Evolutionary conservation across 2,888 invertebrate species (phyloP).

Genomic region (Ceramica pisi): DNA sequence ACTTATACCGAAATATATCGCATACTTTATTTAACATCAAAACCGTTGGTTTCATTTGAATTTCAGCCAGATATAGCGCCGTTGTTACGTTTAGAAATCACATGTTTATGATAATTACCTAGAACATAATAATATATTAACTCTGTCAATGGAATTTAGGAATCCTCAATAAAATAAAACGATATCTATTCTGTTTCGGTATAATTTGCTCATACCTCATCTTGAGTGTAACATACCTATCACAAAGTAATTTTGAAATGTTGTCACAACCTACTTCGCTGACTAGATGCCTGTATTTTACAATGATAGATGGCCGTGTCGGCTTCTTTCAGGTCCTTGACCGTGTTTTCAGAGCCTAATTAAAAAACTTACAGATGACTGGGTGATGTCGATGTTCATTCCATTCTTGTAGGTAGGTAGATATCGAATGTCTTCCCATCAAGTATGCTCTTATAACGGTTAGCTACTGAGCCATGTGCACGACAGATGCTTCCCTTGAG

Average conservation of each 20-base stretch:
- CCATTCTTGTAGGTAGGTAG: conserved; percentile 68
- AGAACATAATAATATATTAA: conserved; percentile 43
- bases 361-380: conserved; percentile 78
- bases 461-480: conserved; percentile 84
- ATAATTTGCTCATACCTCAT: conserved; percentile 46
- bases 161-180: conserved; percentile 35
- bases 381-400: conserved; percentile 74
- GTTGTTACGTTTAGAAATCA: conserved; percentile 73
- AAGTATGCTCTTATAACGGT: conserved; percentile 78
- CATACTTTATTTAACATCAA: conserved; percentile 67
- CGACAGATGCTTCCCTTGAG: conserved; percentile 85
- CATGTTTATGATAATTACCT: conserved; percentile 78
- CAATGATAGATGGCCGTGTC: conserved; percentile 66
- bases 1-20: conserved; percentile 60
- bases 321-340: conserved; percentile 77
- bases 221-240: conserved; percentile 22
- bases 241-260: conserved; percentile 63
- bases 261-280: conserved; percentile 73
- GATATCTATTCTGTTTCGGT: conserved; percentile 26
- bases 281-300: conserved; percentile 68
- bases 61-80: conserved; percentile 67
- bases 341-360: conserved; percentile 75
- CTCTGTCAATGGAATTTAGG: conserved; percentile 50
- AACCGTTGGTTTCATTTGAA: conserved; percentile 76
- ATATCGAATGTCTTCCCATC: conserved; percentile 84